A percentile compares a stretch with the other conserved stretches of the same genome.
phyloP scores from a whole-genome alignment of 2,797 vertebrate genomes.

The Atherinosoma microstoma region DNA sequence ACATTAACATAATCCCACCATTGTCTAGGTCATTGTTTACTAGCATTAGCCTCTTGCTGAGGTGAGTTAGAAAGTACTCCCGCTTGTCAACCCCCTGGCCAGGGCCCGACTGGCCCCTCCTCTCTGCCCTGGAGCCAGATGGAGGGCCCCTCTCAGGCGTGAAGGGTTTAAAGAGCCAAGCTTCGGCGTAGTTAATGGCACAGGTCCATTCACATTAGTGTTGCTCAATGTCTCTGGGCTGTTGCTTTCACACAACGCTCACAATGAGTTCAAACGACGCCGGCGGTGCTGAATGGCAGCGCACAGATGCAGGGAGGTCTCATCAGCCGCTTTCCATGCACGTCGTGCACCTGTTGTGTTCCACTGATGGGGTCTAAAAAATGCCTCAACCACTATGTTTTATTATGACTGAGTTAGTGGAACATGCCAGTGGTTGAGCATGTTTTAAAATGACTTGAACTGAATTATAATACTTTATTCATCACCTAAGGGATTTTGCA shows the following conservation, averaged over 20 bases:
- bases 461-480: background rate
- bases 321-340: conserved; percentile 29
- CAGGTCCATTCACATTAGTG: conserved; percentile 73
- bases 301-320: conserved; percentile 68
- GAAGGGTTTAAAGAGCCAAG: conserved; percentile 67
- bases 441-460: background rate
- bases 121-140: conserved; percentile 63
- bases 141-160: conserved; percentile 76
- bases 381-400: conserved; percentile 40
- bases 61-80: conserved; percentile 80
- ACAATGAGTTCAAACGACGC: conserved; percentile 71
- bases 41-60: conserved; percentile 81
- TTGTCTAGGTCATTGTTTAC: conserved; percentile 80
- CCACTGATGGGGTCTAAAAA: conserved; percentile 44
- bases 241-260: conserved; percentile 69
- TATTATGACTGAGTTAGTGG: conserved; percentile 12
- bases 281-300: conserved; percentile 55
- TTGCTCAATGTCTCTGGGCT: conserved; percentile 74
- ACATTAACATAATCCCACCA: conserved; percentile 82
- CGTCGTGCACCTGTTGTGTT: conserved; percentile 66
- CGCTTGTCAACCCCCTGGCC: conserved; percentile 53
- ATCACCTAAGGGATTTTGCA: background rate
- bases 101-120: conserved; percentile 24
- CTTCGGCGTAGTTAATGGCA: conserved; percentile 67
- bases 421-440: conserved; percentile 26